These are phyloP conservation scores for Drosophila tani DNA, from an alignment of 1,140 invertebrate species.

Conservation along the genomic window DNA sequence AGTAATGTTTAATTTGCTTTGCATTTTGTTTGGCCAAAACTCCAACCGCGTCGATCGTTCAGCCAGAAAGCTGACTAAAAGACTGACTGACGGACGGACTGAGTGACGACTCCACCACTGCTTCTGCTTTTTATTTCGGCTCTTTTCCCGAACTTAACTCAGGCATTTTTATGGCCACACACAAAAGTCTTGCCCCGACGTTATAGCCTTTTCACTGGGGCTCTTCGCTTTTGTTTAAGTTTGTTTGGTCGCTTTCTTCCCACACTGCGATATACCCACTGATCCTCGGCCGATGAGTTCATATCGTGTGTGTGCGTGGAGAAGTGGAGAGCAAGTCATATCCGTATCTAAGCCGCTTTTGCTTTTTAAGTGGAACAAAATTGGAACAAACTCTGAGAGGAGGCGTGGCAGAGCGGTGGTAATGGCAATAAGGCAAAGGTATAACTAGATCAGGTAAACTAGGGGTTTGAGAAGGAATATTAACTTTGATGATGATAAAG, in stretches of 20 bases:
- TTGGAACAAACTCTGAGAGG: constrained; percentile 30
- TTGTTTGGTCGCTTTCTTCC: constrained; percentile 51
- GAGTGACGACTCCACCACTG: constrained; percentile 42
- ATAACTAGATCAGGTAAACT: constrained; percentile 10
- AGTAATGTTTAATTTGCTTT: constrained; percentile 74
- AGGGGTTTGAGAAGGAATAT: background rate
- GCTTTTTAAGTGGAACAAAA: constrained; percentile 46
- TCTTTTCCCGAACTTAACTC: constrained; percentile 64
- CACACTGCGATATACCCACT: constrained; percentile 65
- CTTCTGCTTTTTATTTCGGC: constrained; percentile 42
- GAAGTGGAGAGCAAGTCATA: constrained; percentile 21
- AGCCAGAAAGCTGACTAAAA: constrained; percentile 24
- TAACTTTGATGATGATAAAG: background rate
- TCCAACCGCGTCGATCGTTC: constrained; percentile 37
- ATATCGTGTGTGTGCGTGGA: background rate
- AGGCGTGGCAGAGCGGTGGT: constrained; percentile 11
- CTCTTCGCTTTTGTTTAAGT: constrained; percentile 27
- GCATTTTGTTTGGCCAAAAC: constrained; percentile 75
- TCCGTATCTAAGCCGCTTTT: constrained; percentile 48
- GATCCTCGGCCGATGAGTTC: constrained; percentile 47
- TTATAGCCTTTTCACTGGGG: constrained; percentile 43
- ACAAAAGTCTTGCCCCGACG: constrained; percentile 58
- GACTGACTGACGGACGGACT: constrained; percentile 39
- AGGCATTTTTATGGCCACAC: constrained; percentile 77
- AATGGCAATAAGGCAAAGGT: constrained; percentile 20